Percentiles rank a stretch among this genome's conserved stretches.
phyloP scores from a whole-genome alignment of 2,113 vertebrate species.

The Cervus canadensis region DNA sequence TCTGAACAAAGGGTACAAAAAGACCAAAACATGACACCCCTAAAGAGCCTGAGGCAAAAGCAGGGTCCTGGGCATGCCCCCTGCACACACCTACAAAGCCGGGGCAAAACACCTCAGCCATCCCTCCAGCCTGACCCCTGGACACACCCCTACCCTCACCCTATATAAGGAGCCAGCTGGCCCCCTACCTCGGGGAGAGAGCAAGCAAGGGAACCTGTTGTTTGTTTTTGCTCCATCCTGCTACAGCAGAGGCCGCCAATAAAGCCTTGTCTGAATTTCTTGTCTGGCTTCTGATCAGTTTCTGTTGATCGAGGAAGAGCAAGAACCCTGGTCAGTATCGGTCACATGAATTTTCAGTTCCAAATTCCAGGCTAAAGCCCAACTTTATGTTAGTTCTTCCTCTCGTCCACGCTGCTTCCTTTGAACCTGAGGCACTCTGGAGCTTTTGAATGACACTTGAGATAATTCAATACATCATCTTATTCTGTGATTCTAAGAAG shows the following conservation, averaged over 20 bases:
- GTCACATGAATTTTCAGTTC: background rate
- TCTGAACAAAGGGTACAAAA: background rate
- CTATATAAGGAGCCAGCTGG: background rate
- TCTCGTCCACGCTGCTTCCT: fast-evolving
- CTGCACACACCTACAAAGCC: background rate
- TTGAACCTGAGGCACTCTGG: fast-evolving
- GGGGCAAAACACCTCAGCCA: background rate
- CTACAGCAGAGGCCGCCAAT: background rate
- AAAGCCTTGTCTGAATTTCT: background rate
- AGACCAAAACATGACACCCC: background rate
- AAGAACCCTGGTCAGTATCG: background rate
- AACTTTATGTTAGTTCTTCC: background rate
- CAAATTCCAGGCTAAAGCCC: background rate
- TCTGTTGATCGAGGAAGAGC: background rate
- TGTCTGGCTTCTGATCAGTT: background rate
- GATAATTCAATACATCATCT: background rate
- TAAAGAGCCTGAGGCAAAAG: background rate
- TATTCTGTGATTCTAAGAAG: background rate
- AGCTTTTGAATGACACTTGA: background rate
- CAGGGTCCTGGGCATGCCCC: background rate
- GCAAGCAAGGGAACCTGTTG: background rate
- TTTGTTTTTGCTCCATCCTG: background rate
- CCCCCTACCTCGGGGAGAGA: background rate
- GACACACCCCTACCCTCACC: background rate
- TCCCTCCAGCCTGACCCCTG: background rate